Evolutionary conservation across 1,140 invertebrate genomes (phyloP).

Genomic region (Venustaconcha ellipsiformis): DNA sequence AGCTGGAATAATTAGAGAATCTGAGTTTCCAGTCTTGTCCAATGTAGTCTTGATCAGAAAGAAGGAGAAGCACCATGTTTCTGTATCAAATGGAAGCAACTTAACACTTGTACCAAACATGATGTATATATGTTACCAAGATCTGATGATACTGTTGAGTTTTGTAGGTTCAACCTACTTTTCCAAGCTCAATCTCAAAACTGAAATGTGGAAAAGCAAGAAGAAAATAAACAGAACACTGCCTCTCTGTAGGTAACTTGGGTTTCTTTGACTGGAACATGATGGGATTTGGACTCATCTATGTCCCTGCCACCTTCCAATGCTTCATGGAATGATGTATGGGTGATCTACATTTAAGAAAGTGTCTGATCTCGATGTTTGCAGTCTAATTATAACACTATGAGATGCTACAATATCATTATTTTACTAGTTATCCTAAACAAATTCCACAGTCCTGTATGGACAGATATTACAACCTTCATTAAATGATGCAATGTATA

Average conservation of each 20-base stretch:
- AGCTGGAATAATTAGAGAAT: too few relatives aligned
- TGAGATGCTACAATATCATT: too few relatives aligned
- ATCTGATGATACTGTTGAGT: constrained; percentile 19
- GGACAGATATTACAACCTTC: too few relatives aligned
- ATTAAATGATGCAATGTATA: too few relatives aligned
- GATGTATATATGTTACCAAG: constrained; percentile 17
- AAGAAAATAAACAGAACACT: constrained; percentile 12
- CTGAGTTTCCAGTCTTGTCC: background rate
- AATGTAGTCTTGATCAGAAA: constrained; percentile 8
- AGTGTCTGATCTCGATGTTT: too few relatives aligned
- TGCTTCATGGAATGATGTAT: constrained; percentile 55
- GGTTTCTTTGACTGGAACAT: constrained; percentile 51
- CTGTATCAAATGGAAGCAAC: background rate
- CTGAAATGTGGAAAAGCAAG: constrained; percentile 19
- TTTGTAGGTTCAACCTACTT: constrained; percentile 23
- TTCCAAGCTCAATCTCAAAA: constrained; percentile 25
- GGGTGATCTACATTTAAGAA: constrained; percentile 10
- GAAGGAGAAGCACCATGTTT: background rate
- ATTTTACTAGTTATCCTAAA: too few relatives aligned
- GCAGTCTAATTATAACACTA: too few relatives aligned
- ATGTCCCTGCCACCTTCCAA: constrained; percentile 65
- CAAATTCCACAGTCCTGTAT: too few relatives aligned
- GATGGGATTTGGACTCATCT: constrained; percentile 69
- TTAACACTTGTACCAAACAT: background rate
- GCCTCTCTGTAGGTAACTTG: constrained; percentile 4